Evolutionary conservation across 1,140 invertebrate genomes (phyloP).

Genomic region (Drosophila lini): DNA sequence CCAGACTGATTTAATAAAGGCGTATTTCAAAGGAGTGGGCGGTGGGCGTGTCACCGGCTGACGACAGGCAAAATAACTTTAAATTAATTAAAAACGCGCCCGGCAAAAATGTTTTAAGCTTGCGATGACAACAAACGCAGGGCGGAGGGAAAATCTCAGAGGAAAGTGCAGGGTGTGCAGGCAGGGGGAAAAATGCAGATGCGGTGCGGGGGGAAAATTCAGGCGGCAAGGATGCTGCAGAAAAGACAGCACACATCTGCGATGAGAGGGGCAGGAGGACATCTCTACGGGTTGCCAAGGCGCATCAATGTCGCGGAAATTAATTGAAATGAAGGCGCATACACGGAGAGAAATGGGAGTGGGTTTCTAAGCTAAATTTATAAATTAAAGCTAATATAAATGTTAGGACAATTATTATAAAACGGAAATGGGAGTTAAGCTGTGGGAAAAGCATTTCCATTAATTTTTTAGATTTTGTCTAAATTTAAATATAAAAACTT

Average conservation of each 20-base stretch:
- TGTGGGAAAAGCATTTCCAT: too few relatives aligned
- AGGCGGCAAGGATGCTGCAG: slow-evolving; percentile 21
- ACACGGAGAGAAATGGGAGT: not conserved
- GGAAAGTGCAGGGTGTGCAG: not conserved
- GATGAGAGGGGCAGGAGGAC: slow-evolving; percentile 5
- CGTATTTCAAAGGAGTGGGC: slow-evolving; percentile 4
- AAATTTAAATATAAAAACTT: not conserved
- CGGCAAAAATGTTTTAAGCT: slow-evolving; percentile 77
- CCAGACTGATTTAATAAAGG: slow-evolving; percentile 73
- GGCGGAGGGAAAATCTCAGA: slow-evolving; percentile 19
- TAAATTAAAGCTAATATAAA: too few relatives aligned
- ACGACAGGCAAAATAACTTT: slow-evolving; percentile 78
- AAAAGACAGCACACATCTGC: slow-evolving; percentile 30
- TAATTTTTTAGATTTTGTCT: not conserved
- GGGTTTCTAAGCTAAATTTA: not conserved
- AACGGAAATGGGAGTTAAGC: not conserved
- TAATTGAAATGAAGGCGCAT: slow-evolving; percentile 76
- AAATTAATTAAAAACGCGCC: slow-evolving; percentile 81
- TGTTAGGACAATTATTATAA: too few relatives aligned
- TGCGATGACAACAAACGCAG: slow-evolving; percentile 64
- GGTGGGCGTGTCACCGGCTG: slow-evolving; percentile 26
- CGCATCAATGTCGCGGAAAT: slow-evolving; percentile 80
- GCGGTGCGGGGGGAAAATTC: not conserved
- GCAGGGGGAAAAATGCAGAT: not conserved
- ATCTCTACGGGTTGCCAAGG: slow-evolving; percentile 50